These are phyloP conservation scores for Cheilosia vulpina DNA, from an alignment of 2,888 invertebrate species.

Conservation along the genomic window DNA sequence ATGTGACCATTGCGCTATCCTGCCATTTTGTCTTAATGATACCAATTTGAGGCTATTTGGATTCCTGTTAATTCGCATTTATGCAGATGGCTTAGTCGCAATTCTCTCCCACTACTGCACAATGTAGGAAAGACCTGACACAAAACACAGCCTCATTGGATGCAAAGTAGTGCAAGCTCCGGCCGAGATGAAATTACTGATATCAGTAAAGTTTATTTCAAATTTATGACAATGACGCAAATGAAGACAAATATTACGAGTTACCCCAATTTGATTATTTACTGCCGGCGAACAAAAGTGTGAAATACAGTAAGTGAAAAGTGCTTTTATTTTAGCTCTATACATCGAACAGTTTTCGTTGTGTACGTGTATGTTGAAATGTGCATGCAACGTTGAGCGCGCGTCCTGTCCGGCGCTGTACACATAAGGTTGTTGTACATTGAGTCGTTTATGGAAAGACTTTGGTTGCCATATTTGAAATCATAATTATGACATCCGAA, in stretches of 20 bases:
- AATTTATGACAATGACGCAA: conserved; percentile 72
- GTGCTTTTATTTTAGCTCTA: conserved; percentile 6
- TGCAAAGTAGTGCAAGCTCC: conserved; percentile 47
- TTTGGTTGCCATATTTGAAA: conserved; percentile 46
- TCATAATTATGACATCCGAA: conserved; percentile 51
- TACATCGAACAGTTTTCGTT: background rate
- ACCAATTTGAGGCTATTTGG: conserved; percentile 75
- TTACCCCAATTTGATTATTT: conserved; percentile 65
- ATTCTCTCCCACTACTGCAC: conserved; percentile 64
- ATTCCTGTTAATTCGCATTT: conserved; percentile 75
- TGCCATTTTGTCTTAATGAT: conserved; percentile 75
- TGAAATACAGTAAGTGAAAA: conserved; percentile 53
- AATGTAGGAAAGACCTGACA: conserved; percentile 11
- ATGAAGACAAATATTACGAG: conserved; percentile 72
- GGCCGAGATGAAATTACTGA: conserved; percentile 68
- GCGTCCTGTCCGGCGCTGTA: conserved; percentile 16
- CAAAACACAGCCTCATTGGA: conserved; percentile 10
- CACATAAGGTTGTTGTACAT: conserved; percentile 2
- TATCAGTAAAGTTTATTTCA: conserved; percentile 56
- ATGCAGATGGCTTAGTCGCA: conserved; percentile 72
- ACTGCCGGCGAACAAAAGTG: conserved; percentile 55
- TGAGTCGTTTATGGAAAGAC: conserved; percentile 20
- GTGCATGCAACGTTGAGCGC: background rate
- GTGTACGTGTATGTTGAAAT: conserved; percentile 1
- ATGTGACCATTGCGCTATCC: conserved; percentile 74